phyloP scores from a whole-genome alignment of 1,140 invertebrate species.

The Charaxes varanes region DNA sequence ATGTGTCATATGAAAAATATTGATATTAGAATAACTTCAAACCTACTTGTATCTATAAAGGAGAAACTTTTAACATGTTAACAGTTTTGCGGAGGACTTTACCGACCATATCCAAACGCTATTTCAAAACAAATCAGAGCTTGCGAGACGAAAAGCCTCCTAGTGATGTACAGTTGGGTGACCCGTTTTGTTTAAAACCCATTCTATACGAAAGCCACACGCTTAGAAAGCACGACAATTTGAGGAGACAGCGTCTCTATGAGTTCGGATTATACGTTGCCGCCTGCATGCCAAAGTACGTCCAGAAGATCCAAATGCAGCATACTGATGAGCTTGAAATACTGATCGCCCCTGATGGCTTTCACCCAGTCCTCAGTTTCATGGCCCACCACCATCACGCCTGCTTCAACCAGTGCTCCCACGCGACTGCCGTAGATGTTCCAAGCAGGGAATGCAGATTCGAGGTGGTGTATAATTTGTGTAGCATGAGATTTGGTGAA shows the following conservation, averaged over 20 bases:
- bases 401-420: conserved; percentile 89
- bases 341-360: conserved; percentile 92
- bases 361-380: conserved; percentile 90
- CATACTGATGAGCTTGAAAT: conserved; percentile 91
- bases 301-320: conserved; percentile 91
- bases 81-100: conserved; percentile 3
- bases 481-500: conserved; percentile 87
- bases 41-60: too few relatives aligned
- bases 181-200: conserved; percentile 45
- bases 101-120: background rate
- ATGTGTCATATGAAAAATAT: too few relatives aligned
- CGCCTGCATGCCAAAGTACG: conserved; percentile 92
- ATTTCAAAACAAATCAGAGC: conserved; percentile 2
- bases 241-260: conserved; percentile 42
- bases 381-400: conserved; percentile 93
- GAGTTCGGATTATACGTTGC: conserved; percentile 62
- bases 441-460: conserved; percentile 79
- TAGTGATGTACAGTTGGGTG: conserved; percentile 10
- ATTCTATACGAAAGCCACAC: conserved; percentile 40
- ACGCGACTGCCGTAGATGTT: conserved; percentile 92
- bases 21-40: too few relatives aligned
- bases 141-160: conserved; percentile 3
- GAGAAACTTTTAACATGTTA: background rate
- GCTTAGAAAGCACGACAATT: conserved; percentile 44
- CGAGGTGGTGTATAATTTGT: conserved; percentile 92